These are phyloP conservation scores for Lacerta viridis DNA, from an alignment of 2,797 vertebrate genomes.

Conservation along the genomic window DNA sequence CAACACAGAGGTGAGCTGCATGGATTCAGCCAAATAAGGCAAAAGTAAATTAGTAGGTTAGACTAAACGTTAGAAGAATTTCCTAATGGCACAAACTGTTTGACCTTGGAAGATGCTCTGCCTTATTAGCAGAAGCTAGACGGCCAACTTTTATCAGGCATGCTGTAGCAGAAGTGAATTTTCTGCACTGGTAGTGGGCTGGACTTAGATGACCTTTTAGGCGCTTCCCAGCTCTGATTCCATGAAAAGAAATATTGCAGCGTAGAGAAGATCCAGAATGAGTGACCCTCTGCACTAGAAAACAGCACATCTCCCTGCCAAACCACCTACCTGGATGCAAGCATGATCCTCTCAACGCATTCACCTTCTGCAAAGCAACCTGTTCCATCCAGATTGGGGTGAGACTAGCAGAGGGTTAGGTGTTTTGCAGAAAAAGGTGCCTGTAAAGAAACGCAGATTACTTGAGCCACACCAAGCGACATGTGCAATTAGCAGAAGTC, in stretches of 20 bases:
- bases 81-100: too few species aligned
- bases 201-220: too few species aligned
- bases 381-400: neutral
- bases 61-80: neutral
- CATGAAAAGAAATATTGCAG: too few species aligned
- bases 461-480: neutral
- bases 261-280: neutral
- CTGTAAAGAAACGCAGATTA: neutral
- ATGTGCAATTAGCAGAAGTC: neutral
- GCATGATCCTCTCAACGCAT: neutral
- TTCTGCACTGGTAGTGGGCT: too few species aligned
- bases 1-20: slow-evolving; percentile 85
- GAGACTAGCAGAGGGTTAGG: neutral
- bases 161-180: too few species aligned
- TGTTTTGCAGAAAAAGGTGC: neutral
- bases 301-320: neutral
- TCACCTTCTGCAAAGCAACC: neutral
- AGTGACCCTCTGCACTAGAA: neutral
- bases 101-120: too few species aligned
- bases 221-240: too few species aligned
- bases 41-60: too few species aligned
- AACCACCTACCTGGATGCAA: neutral
- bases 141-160: too few species aligned
- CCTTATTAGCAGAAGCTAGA: too few species aligned
- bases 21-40: neutral